Evolutionary conservation across 2,888 invertebrate genomes (phyloP).

Genomic region (Timandra comae): DNA sequence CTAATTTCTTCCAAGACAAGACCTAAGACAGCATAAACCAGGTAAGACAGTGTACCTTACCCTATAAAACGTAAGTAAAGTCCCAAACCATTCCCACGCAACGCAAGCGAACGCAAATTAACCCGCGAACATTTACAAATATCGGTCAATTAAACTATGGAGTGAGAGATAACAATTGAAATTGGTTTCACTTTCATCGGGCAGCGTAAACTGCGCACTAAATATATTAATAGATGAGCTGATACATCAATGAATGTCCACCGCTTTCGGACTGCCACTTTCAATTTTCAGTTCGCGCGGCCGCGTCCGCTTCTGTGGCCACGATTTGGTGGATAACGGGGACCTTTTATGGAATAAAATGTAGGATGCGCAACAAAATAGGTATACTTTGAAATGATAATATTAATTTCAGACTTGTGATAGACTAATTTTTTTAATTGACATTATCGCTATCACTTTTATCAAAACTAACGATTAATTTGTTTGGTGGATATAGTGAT

Average conservation of each 20-base stretch:
- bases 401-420: no score
- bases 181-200: conserved; percentile 66
- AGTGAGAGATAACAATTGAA: conserved; percentile 70
- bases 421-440: no score
- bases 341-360: conserved; percentile 4
- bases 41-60: no score
- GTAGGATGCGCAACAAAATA: no score
- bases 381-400: no score
- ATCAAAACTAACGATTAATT: no score
- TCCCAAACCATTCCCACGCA: no score
- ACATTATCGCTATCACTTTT: no score
- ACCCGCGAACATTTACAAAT: conserved; percentile 59
- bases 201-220: conserved; percentile 54
- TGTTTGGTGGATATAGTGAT: no score
- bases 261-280: conserved; percentile 58
- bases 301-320: conserved; percentile 21
- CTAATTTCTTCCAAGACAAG: no score
- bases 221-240: conserved; percentile 72
- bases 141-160: conserved; percentile 68
- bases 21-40: no score
- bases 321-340: conserved; percentile 14
- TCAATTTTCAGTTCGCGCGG: conserved; percentile 54
- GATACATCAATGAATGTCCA: conserved; percentile 63
- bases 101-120: conserved; percentile 37
- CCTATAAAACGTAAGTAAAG: no score